Percentiles rank a stretch among this genome's conserved stretches.
Conservation (phyloP, 2,888 invertebrate genomes). For the Lithophane semibrunnea region DNA sequence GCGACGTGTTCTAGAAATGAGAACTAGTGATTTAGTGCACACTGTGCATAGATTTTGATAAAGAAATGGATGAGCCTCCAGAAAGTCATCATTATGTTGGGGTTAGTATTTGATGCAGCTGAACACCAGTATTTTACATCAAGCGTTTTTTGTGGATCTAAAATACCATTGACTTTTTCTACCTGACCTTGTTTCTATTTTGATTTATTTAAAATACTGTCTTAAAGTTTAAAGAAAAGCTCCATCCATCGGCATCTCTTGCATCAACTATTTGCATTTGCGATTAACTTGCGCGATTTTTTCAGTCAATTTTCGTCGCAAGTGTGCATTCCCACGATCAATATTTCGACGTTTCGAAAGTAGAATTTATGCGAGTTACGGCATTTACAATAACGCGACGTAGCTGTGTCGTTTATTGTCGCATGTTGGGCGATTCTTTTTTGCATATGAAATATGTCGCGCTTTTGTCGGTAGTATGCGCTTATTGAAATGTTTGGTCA, state of each 20-base stretch:
- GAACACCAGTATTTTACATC: background rate
- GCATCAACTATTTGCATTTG: background rate
- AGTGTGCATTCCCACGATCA: constrained; percentile 42
- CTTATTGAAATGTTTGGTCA: constrained; percentile 49
- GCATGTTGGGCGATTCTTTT: constrained; percentile 63
- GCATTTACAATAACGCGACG: constrained; percentile 67
- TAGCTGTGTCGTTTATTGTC: constrained; percentile 65
- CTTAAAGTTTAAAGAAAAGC: too few species aligned
- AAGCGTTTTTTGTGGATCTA: background rate
- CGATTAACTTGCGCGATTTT: background rate
- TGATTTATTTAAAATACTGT: background rate
- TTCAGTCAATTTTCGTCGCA: constrained; percentile 38
- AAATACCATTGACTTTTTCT: background rate
- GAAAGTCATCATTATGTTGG: background rate
- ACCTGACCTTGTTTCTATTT: background rate
- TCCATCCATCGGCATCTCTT: background rate
- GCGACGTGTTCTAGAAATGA: background rate
- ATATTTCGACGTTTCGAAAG: constrained; percentile 64
- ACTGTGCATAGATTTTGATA: background rate
- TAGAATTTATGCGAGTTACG: constrained; percentile 67
- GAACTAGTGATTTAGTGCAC: background rate
- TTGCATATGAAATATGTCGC: constrained; percentile 64
- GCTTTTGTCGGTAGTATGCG: constrained; percentile 57
- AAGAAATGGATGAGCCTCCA: background rate
- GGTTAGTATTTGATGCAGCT: background rate